These are phyloP conservation scores for Haplotaxodon microlepis DNA, from an alignment of 2,113 vertebrate species.

Conservation along the genomic window DNA sequence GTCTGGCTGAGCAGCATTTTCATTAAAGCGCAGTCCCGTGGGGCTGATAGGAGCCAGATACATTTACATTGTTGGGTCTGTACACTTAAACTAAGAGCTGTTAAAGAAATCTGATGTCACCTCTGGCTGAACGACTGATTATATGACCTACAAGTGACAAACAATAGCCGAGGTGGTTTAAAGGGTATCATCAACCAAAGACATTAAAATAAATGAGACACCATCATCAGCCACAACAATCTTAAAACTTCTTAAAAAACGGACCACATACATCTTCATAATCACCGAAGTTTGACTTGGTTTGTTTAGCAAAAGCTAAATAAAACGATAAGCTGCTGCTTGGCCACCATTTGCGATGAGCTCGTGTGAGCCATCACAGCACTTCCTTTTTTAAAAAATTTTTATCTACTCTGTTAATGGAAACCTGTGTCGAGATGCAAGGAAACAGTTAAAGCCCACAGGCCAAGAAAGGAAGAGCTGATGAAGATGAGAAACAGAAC, in stretches of 20 bases:
- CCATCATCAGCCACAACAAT: background rate
- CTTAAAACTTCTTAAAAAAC: background rate
- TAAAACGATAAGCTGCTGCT: background rate
- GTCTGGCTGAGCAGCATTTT: conserved; percentile 9
- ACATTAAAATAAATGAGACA: background rate
- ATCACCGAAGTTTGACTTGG: background rate
- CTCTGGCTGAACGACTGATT: background rate
- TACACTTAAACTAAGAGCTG: background rate
- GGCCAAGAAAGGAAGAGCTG: background rate
- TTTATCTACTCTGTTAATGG: background rate
- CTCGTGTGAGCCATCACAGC: conserved; percentile 25
- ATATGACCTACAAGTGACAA: background rate
- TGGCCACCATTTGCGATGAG: background rate
- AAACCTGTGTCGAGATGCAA: background rate
- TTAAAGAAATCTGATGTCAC: background rate
- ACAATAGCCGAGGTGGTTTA: background rate
- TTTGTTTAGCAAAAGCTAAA: background rate
- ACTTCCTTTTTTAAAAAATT: background rate
- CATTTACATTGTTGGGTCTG: background rate
- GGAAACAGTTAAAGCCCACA: background rate
- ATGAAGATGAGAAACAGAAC: background rate
- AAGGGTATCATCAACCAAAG: background rate
- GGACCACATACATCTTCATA: rapidly evolving
- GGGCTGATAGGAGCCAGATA: background rate
- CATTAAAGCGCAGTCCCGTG: background rate